Conservation (phyloP, 2,113 vertebrate species). For the Mustela nigripes region DNA sequence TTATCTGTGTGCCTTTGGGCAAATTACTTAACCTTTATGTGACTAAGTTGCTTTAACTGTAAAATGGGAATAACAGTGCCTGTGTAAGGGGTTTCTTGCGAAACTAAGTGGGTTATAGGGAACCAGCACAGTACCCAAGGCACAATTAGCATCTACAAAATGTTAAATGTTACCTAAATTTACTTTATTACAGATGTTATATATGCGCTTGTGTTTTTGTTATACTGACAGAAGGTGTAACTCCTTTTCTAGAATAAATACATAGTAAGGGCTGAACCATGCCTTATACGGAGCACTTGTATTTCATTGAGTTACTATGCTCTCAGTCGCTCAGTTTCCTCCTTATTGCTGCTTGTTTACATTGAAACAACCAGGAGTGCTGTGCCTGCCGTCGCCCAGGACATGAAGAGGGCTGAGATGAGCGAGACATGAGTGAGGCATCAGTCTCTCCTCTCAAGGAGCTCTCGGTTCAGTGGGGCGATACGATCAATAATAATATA, state of each 20-base stretch:
- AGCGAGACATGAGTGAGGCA: background rate
- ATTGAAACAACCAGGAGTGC: background rate
- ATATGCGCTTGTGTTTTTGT: background rate
- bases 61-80: background rate
- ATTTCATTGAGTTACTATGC: background rate
- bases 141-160: background rate
- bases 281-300: background rate
- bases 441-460: background rate
- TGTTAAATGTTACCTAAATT: slow-evolving; percentile 7
- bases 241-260: background rate
- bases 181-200: background rate
- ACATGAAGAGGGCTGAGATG: background rate
- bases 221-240: background rate
- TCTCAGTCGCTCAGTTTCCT: background rate
- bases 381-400: too few species aligned
- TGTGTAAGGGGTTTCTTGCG: background rate
- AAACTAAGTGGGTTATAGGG: background rate
- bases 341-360: background rate
- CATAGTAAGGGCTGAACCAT: background rate
- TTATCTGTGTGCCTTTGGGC: background rate
- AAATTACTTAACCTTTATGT: background rate
- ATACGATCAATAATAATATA: background rate
- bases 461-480: background rate
- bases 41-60: background rate
- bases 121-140: background rate